Evolutionary conservation across 2,888 invertebrate species (phyloP).

Genomic region (Pheosia gnoma): DNA sequence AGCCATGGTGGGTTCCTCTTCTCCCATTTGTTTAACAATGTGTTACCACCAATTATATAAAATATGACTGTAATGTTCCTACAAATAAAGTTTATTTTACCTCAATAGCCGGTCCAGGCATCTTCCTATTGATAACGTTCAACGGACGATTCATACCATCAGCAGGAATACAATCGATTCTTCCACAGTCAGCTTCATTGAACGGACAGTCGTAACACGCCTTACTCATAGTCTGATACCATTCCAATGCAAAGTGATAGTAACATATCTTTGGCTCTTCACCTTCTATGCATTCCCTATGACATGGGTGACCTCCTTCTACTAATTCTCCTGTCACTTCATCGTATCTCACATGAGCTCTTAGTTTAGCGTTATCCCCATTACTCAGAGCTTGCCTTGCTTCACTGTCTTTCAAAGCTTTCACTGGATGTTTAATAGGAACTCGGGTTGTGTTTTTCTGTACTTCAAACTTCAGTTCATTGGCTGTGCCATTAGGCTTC

Average conservation of each 20-base stretch:
- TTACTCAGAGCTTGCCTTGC: slow-evolving; percentile 28
- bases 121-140: slow-evolving; percentile 91
- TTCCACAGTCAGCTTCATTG: slow-evolving; percentile 88
- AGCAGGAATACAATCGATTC: slow-evolving; percentile 92
- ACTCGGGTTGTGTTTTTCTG: slow-evolving; percentile 37
- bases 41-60: too few species aligned
- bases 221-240: slow-evolving; percentile 94
- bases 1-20: too few species aligned
- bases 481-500: slow-evolving; percentile 49
- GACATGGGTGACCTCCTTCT: slow-evolving; percentile 84
- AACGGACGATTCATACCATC: slow-evolving; percentile 91
- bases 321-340: slow-evolving; percentile 75
- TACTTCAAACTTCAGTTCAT: slow-evolving; percentile 49
- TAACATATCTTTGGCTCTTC: slow-evolving; percentile 87
- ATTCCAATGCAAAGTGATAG: slow-evolving; percentile 90
- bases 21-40: too few species aligned
- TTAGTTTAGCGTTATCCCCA: slow-evolving; percentile 55
- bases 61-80: background rate
- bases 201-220: slow-evolving; percentile 94
- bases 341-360: slow-evolving; percentile 69
- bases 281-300: slow-evolving; percentile 85
- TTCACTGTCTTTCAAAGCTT: slow-evolving; percentile 45
- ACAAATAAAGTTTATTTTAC: slow-evolving; percentile 66
- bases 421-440: slow-evolving; percentile 42
- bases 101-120: slow-evolving; percentile 94